Evolutionary conservation across 2,113 vertebrate species (phyloP).

Genomic region (Ciconia stormi): DNA sequence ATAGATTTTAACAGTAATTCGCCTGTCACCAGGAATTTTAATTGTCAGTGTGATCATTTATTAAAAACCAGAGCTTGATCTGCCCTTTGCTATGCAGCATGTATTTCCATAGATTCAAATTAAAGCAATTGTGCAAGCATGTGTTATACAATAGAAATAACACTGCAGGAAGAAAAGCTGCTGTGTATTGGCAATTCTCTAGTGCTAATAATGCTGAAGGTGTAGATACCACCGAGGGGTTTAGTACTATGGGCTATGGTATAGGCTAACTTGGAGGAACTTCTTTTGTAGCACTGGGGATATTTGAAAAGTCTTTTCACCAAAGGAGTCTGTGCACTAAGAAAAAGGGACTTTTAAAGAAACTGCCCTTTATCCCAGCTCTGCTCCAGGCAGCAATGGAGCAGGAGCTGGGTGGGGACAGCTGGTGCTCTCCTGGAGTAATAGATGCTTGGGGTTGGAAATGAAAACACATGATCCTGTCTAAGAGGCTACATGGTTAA

Average conservation of each 20-base stretch:
- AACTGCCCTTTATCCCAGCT: neutral
- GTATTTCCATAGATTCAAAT: neutral
- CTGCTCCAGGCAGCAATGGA: neutral
- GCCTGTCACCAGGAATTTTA: conserved; percentile 37
- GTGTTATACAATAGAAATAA: neutral
- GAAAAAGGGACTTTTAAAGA: neutral
- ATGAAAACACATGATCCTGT: neutral
- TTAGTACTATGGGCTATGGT: neutral
- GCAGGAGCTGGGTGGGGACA: neutral
- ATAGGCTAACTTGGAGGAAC: neutral
- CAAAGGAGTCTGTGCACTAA: neutral
- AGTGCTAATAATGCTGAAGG: neutral
- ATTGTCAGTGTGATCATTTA: conserved; percentile 40
- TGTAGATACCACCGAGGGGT: neutral
- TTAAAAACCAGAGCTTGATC: conserved; percentile 29
- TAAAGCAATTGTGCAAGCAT: neutral
- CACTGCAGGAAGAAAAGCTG: neutral
- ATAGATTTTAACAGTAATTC: conserved; percentile 44
- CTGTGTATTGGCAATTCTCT: neutral
- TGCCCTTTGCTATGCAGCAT: neutral
- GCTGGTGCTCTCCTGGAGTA: neutral
- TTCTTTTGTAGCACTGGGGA: neutral
- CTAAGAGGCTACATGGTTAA: neutral
- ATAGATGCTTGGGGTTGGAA: neutral
- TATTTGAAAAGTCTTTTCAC: neutral